phyloP scores from a whole-genome alignment of 2,888 invertebrate genomes.

The Bugula neritina region DNA sequence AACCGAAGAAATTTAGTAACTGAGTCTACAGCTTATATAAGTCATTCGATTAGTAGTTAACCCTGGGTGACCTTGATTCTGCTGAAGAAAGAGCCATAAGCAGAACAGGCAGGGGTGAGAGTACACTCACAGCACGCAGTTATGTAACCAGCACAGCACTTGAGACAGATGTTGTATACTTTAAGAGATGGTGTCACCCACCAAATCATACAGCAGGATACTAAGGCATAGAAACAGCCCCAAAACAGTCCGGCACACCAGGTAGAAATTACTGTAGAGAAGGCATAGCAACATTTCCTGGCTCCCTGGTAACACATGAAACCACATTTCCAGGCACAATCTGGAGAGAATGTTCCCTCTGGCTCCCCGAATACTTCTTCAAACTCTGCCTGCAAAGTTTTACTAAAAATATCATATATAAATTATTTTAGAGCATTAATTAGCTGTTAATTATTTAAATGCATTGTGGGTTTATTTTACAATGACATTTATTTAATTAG shows the following conservation, averaged over 20 bases:
- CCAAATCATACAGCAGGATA: constrained; percentile 65
- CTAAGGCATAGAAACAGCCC: constrained; percentile 47
- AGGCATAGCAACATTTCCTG: constrained; percentile 61
- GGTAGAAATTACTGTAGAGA: constrained; percentile 63
- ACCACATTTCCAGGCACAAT: constrained; percentile 29
- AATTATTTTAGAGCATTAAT: not conserved
- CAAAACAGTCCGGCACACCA: constrained; percentile 63
- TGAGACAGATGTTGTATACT: constrained; percentile 64
- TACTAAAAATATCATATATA: too few species aligned
- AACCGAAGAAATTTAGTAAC: too few species aligned
- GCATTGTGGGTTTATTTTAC: too few species aligned
- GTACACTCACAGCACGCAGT: constrained; percentile 61
- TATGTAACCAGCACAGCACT: constrained; percentile 60
- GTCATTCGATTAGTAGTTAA: not conserved
- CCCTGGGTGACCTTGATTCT: constrained; percentile 31
- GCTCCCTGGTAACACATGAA: constrained; percentile 26
- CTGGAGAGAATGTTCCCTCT: constrained; percentile 26
- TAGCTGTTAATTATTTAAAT: too few species aligned
- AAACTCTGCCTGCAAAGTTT: constrained; percentile 27
- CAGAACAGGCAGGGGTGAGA: constrained; percentile 61
- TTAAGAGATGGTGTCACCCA: constrained; percentile 65
- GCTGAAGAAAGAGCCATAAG: constrained; percentile 60
- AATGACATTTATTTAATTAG: too few species aligned
- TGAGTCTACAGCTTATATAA: too few species aligned
- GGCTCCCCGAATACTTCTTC: constrained; percentile 30